Evolutionary conservation across 2,113 vertebrate genomes (phyloP), one percentile per base, ranked within the genome.

Genomic region (Vulpes lagopus): DNA sequence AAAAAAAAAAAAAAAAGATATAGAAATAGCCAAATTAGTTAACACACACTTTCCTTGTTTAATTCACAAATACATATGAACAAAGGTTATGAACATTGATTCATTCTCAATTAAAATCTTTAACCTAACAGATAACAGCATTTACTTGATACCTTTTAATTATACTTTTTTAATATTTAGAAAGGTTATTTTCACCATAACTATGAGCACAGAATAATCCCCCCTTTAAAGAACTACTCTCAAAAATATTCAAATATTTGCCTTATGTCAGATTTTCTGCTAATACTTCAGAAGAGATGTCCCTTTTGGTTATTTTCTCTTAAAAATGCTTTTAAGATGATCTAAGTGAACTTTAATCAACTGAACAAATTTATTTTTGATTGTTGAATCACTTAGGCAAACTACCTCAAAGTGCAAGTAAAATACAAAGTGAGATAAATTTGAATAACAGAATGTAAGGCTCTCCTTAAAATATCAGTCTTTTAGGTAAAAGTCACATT

Each of bases 81-180:
- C 20, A 85, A 79, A 92, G 57, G 60, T 73, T 83, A 81, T 62
- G 9, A 95, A 73, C 65, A 81, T 16, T 55, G 27, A 74, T 84
- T 95, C 67, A 89, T 71, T 49, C 8, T 64, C 67, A 78, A 12
- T 5, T 71, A 11, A 85, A 89, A 81, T 59, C 69, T 89, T 93
- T 73, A 59, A 30, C 8, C 17, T 89, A 60, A 69, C 22, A 91
- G 43, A 83, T 19, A 85, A 84, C 76, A 93, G 5, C 8, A 67
- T 89, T 92, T 80, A n/a, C 49, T 57, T 64, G 22, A 30, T 76
- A 32, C 3, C 43, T 92, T 92, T 94, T 79, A 78, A 89, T 87
- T 95, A 95, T 91, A 2, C 25, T 60, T 67, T 67, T 88, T 88
- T 76, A 32, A 91, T 69, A 59, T 80, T 85, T 43, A 89, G 12